Conservation (phyloP, 2,888 invertebrate species). For the Artemia sinica region DNA sequence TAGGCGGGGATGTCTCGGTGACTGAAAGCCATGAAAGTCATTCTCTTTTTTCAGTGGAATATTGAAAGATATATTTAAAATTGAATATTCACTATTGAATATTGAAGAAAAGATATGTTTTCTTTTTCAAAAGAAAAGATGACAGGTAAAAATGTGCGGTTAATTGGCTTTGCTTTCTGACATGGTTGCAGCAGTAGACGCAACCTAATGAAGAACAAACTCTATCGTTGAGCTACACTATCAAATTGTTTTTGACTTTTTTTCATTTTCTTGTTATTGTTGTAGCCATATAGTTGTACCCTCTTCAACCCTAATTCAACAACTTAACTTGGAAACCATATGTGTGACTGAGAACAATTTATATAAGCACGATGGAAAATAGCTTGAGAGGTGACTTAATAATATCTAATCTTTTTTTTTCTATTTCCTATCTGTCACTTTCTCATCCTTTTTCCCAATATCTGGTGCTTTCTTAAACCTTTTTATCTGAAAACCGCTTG, state of each 20-base stretch:
- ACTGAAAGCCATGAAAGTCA: no score
- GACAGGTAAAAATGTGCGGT: background rate
- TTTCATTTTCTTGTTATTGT: no score
- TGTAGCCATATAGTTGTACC: background rate
- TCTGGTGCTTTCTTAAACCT: constrained; percentile 8
- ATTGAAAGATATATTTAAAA: no score
- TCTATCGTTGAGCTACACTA: no score
- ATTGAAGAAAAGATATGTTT: background rate
- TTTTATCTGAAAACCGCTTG: background rate
- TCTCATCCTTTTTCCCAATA: constrained; percentile 18
- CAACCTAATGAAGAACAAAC: no score
- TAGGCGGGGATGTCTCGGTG: no score
- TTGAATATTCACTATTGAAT: background rate
- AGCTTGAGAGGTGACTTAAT: constrained; percentile 8
- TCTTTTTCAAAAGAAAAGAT: background rate
- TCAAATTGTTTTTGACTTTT: no score
- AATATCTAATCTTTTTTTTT: background rate
- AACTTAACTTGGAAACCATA: no score
- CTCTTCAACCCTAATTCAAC: background rate
- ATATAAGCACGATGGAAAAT: background rate
- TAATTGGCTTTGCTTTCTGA: no score
- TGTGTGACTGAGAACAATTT: no score
- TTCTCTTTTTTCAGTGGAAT: no score
- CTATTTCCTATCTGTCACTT: constrained; percentile 17
- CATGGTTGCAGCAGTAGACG: no score